These are phyloP conservation scores for Dolichopus griseipennis DNA, from an alignment of 2,888 invertebrate species.

Conservation along the genomic window DNA sequence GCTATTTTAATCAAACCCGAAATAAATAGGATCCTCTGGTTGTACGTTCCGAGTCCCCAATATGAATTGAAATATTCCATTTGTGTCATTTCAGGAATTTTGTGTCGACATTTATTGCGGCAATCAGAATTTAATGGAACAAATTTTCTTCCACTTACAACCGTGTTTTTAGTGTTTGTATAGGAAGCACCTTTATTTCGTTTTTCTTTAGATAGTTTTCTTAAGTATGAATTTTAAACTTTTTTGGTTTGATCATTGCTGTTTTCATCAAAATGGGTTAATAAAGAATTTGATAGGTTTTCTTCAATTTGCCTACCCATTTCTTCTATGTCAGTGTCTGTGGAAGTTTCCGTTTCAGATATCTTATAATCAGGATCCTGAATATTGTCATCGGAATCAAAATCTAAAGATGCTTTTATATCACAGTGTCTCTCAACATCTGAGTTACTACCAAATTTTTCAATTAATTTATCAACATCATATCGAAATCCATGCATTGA, in stretches of 20 bases:
- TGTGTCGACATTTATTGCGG: background rate
- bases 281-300: no score
- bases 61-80: conserved; percentile 3
- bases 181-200: no score
- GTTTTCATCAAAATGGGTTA: no score
- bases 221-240: no score
- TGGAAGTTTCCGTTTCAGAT: background rate
- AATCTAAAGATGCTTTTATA: background rate
- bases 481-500: no score
- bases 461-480: background rate
- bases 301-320: no score
- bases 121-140: background rate
- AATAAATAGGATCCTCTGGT: background rate
- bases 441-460: background rate
- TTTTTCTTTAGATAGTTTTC: no score
- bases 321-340: no score
- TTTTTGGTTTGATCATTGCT: no score
- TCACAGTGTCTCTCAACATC: background rate
- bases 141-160: background rate
- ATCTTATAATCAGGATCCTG: background rate
- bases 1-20: background rate
- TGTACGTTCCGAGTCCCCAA: conserved; percentile 5
- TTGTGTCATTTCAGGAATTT: background rate
- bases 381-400: background rate
- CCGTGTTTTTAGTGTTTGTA: no score